Evolutionary conservation across 2,888 invertebrate species (phyloP).

Genomic region (Lasius platythorax): DNA sequence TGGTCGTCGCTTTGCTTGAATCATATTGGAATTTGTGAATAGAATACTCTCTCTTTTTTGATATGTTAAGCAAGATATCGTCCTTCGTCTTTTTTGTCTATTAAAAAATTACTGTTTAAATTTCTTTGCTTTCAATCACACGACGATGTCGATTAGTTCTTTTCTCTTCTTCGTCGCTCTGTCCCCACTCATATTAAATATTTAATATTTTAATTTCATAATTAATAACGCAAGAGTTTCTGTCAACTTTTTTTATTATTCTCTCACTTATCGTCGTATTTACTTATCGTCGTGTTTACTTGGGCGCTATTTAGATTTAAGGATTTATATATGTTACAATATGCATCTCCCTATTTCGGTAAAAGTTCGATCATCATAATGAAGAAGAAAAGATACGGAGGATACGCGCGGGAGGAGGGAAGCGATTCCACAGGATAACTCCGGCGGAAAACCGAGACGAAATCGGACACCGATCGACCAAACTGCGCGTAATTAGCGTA

Average conservation of each 20-base stretch:
- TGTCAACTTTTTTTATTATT: neutral
- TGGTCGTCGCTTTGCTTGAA: slow-evolving; percentile 32
- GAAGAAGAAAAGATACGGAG: slow-evolving; percentile 8
- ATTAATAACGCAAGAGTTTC: slow-evolving; percentile 3
- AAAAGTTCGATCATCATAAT: slow-evolving; percentile 17
- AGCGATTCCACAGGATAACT: slow-evolving; percentile 33
- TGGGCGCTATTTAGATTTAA: neutral
- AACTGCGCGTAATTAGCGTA: slow-evolving; percentile 74
- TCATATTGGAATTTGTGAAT: slow-evolving; percentile 19
- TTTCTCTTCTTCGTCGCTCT: neutral
- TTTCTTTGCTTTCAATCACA: neutral
- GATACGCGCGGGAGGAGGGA: neutral
- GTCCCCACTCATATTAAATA: neutral
- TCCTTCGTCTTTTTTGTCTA: neutral
- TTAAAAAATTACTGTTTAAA: slow-evolving; percentile 14
- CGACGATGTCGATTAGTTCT: neutral
- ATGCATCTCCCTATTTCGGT: neutral
- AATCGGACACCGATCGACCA: slow-evolving; percentile 71
- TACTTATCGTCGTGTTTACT: no score
- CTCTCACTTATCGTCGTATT: neutral
- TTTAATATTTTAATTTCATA: neutral
- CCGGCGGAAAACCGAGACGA: slow-evolving; percentile 61
- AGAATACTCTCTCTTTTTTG: neutral
- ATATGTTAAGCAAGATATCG: slow-evolving; percentile 2
- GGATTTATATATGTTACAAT: neutral